Evolutionary conservation across 23 tunicate species (phyloP).

Genomic region (Ciona savignyi): DNA sequence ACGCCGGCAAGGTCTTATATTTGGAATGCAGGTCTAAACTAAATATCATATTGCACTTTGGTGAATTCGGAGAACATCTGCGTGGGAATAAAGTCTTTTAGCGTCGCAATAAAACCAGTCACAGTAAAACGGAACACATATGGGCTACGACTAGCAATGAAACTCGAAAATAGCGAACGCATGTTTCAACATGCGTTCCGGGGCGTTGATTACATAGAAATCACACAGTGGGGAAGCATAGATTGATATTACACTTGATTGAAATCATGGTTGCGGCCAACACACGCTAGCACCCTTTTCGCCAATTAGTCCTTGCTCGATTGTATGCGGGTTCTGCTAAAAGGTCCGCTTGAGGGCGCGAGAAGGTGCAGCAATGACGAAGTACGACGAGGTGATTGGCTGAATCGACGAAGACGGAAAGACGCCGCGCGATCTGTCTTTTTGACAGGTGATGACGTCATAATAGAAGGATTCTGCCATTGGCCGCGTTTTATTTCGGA

Average conservation of each 20-base stretch:
- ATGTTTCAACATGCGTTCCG: not conserved
- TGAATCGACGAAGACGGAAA: not conserved
- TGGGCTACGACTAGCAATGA: not conserved
- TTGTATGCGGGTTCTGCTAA: not conserved
- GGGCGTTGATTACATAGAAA: not conserved
- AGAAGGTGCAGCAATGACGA: constrained; percentile 1
- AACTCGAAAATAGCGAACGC: not conserved
- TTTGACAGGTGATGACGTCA: not conserved
- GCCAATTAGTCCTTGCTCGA: not conserved
- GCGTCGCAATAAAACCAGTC: not conserved
- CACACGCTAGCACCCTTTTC: not conserved
- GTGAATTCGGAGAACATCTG: not conserved
- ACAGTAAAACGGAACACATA: not conserved
- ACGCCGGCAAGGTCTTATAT: not conserved
- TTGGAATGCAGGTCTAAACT: not conserved
- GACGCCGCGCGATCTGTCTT: not conserved
- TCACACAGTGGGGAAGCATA: not conserved
- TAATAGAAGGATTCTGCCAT: not conserved
- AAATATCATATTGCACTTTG: not conserved
- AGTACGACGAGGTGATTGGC: constrained; percentile 6
- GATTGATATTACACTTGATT: too few relatives aligned
- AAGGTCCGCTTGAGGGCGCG: not conserved
- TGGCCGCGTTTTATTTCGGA: not conserved
- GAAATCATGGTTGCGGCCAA: too few relatives aligned
- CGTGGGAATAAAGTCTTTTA: too few relatives aligned